Evolutionary conservation across 2,797 vertebrate species (phyloP).

Genomic region (Propithecus deckenii): DNA sequence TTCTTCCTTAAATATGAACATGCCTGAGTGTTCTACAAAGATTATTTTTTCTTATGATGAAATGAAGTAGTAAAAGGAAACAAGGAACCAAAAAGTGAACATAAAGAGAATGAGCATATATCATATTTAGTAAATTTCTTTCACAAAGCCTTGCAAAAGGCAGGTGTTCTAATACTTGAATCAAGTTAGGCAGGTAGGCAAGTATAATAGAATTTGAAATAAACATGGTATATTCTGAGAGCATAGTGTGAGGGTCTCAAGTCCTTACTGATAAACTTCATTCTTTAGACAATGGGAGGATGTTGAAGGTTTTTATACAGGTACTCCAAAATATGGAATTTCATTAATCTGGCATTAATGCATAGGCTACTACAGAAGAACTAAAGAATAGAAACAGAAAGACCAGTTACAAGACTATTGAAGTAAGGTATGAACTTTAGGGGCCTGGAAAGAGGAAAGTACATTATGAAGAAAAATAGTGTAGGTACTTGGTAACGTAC

Average conservation of each 20-base stretch:
- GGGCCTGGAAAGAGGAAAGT: conserved; percentile 27
- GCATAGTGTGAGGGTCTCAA: not conserved
- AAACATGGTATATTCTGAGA: not conserved
- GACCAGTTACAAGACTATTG: not conserved
- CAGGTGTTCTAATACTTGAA: conserved; percentile 15
- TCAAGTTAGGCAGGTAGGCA: not conserved
- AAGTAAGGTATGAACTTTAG: not conserved
- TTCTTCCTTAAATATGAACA: conserved; percentile 39
- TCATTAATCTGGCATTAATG: not conserved
- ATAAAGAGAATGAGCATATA: conserved; percentile 11
- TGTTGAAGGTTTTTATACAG: not conserved
- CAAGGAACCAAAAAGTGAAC: not conserved
- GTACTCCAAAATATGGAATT: conserved; percentile 6
- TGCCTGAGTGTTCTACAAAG: not conserved
- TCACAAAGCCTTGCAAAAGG: not conserved
- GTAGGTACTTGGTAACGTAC: not conserved
- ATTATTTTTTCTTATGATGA: conserved; percentile 1
- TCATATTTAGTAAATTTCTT: not conserved
- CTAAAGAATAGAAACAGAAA: not conserved
- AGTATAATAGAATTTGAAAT: not conserved
- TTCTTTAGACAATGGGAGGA: conserved; percentile 1
- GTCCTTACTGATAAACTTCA: conserved; percentile 9
- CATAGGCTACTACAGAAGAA: not conserved
- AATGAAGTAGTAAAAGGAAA: conserved; percentile 24
- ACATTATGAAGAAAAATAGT: conserved; percentile 9